Base-by-base conservation (phyloP, 2,113 vertebrate genomes). In the Macheiramphus alcinus region DNA sequence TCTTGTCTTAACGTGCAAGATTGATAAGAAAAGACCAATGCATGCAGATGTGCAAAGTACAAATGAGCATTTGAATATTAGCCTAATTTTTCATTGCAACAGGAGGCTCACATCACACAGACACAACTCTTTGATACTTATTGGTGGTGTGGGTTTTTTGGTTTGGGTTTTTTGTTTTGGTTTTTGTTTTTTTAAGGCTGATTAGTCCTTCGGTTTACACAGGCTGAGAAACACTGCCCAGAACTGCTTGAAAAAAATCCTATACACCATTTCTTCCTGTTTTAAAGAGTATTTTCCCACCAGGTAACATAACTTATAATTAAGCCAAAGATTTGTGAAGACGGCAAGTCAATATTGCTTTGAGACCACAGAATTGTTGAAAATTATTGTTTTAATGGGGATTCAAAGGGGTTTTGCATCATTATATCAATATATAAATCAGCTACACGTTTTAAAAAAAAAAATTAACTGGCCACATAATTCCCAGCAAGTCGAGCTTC, bases 381-480 rank as follows among this genome's bases (percentile, higher is more conserved):
- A 94, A 95, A 94, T 86, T 88, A 68, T 87, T 95, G 55, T 86
- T 96, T 93, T 95, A 95, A 76, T 29, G 29, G 81, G 34, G 63
- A 50, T 86, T 96, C 74, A 59, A 91, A 90, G 79, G 55, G 86
- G 20, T 1, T 83, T 88, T 94, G 71, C 32, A 61, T 62, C 53
- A 70, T 90, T 91, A 71, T 16, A 80, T 58, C 71, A 95, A 96
- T 84, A 91, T 11, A 96, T 94, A 97, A 97, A 95, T 76, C 97
- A 91, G 58, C 43, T 86, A 76, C 48, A 62, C 21, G 3, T 84
- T 75, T 55, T 5, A 32, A 58, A 40, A 62, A 65, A 58, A 63
- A 58, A 63, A 76, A n/a, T 17, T 3, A 92, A 52, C 45, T 55
- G 50, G 52, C 50, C 62, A 86, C 81, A 16, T 75, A 90, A 93